Conservation (phyloP, 92 coral and sea anemone genomes). For the Actinernus sp. region DNA sequence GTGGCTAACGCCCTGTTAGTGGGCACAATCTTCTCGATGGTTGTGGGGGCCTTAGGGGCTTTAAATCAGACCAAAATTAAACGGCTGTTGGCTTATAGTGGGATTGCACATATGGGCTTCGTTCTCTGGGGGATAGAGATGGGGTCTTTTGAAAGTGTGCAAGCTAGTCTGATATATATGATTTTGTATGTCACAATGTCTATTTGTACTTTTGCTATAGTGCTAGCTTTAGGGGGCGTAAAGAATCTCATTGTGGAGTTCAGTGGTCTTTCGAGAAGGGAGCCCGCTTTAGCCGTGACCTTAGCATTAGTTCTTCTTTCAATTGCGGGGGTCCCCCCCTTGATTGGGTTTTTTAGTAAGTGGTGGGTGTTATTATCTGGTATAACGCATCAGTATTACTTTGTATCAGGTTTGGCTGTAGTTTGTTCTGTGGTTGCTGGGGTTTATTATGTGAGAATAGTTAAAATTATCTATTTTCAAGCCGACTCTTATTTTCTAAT, state of each 20-base stretch:
- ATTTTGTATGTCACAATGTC: constrained; percentile 74
- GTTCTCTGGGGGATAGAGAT: constrained; percentile 85
- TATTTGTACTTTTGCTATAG: constrained; percentile 75
- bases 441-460: constrained; percentile 88
- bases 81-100: constrained; percentile 89
- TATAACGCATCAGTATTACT: constrained; percentile 62
- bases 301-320: constrained; percentile 78
- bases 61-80: constrained; percentile 90
- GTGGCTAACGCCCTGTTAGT: constrained; percentile 69
- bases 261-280: constrained; percentile 78
- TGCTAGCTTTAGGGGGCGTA: constrained; percentile 69
- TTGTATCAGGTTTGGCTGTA: constrained; percentile 76
- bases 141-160: constrained; percentile 85
- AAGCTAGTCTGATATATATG: constrained; percentile 82
- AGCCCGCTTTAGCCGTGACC: constrained; percentile 74
- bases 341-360: constrained; percentile 84
- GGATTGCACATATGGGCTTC: constrained; percentile 91
- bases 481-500: constrained; percentile 62
- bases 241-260: constrained; percentile 78
- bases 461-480: constrained; percentile 79
- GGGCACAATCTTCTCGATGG: constrained; percentile 73
- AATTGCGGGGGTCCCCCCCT: constrained; percentile 88
- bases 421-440: constrained; percentile 85
- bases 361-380: constrained; percentile 80
- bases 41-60: constrained; percentile 89